A percentile compares a stretch with the other conserved stretches of the same genome.
Evolutionary conservation across 2,797 vertebrate species (phyloP).

Genomic region (Liasis olivaceus): DNA sequence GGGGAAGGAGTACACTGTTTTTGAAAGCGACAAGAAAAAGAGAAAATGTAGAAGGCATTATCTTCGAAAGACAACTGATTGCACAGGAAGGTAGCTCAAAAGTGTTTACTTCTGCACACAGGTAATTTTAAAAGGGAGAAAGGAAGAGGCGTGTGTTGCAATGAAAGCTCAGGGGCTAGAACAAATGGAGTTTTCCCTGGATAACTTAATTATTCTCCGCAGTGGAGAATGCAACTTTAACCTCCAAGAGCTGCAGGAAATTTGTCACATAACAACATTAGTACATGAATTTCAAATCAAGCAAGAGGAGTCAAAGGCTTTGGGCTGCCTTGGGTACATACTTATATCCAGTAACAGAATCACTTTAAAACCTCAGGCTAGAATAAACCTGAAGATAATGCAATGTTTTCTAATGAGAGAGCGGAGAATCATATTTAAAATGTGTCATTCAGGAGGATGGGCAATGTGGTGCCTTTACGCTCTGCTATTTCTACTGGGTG

Average conservation of each 20-base stretch:
- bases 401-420: constrained; percentile 32
- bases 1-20: neutral
- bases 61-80: neutral
- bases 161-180: constrained; percentile 21
- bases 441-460: constrained; percentile 47
- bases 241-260: constrained; percentile 31
- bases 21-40: neutral
- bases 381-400: constrained; percentile 43
- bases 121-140: constrained; percentile 6
- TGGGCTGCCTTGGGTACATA: constrained; percentile 15
- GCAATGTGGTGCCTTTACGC: neutral
- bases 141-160: neutral
- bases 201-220: constrained; percentile 33
- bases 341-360: constrained; percentile 48
- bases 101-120: neutral
- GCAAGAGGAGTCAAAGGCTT: constrained; percentile 17
- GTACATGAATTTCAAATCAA: constrained; percentile 48
- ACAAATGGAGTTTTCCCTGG: constrained; percentile 7
- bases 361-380: constrained; percentile 47
- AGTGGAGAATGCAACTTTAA: constrained; percentile 21
- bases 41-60: neutral
- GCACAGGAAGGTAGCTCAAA: neutral
- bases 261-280: constrained; percentile 38
- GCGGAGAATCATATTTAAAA: constrained; percentile 32
- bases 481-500: neutral